A percentile compares a stretch with the other conserved stretches of the same genome.
These are phyloP conservation scores for Hemicentrotus pulcherrimus DNA, from an alignment of 35 echinoderm and acorn worm genomes.

Conservation along the genomic window DNA sequence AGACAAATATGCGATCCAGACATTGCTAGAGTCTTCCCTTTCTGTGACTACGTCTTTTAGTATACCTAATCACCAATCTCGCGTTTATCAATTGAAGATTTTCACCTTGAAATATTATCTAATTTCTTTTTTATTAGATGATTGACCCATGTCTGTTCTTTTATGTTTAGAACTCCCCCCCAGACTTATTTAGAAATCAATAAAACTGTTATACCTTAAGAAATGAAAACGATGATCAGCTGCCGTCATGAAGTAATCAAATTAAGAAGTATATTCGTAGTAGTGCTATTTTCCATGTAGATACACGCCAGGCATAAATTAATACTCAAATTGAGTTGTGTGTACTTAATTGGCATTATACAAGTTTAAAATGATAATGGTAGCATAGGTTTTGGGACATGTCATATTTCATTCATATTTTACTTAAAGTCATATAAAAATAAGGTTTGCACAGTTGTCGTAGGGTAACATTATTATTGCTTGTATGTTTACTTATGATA, in stretches of 20 bases:
- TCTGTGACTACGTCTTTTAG: background rate
- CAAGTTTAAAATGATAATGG: no score
- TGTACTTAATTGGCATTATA: no score
- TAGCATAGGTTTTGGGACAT: no score
- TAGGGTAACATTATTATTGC: no score
- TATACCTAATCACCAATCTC: background rate
- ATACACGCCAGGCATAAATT: background rate
- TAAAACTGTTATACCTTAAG: background rate
- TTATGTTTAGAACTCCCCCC: background rate
- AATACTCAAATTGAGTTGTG: no score
- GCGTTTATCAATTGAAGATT: background rate
- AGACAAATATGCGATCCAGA: background rate
- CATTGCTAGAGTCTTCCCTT: background rate
- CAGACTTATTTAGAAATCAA: background rate
- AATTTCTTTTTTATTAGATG: background rate
- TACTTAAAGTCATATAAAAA: no score
- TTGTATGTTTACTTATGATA: no score
- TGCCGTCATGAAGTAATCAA: background rate
- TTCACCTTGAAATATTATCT: slow-evolving; percentile 12
- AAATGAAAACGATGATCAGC: background rate
- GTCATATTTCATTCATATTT: no score
- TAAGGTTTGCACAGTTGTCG: no score
- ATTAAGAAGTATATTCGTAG: background rate
- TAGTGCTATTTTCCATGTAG: background rate
- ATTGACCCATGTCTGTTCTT: background rate